Base-by-base conservation (phyloP, 2,113 vertebrate species). In the Catharus bicknelli region DNA sequence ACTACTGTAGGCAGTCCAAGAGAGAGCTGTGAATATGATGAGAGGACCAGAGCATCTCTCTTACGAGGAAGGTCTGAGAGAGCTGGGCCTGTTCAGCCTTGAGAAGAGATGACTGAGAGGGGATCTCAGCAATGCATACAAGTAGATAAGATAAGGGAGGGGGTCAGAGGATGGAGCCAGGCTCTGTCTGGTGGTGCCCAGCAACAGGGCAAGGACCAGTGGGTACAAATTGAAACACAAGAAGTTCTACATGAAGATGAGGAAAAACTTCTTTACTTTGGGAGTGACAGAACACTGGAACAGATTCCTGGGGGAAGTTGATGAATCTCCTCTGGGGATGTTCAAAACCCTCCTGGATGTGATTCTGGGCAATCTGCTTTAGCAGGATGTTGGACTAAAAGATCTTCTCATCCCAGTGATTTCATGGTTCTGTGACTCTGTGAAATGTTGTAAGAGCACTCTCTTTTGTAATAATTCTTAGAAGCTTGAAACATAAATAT, bases 81-180 rank as follows among this genome's bases (percentile, higher is more conserved):
- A 74, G 6, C 69, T 10, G 11, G 11, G 23, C 7, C 45, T 53
- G 38, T 20, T 38, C 38, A 59, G 7, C 13, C 19, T 25, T 2
- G 5, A 47, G 19, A 74, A 38, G 32, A 53, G 13, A 25, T 0
- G 0, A 0, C 27, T 40, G 45, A 53, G 26, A 25, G 9, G 11
- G 13, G 3, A 25, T 6, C 13, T 61, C 4, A 17, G 4, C n/a
- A 67, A 21, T 15, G 6, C 19, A 25, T 10, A 7, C 3, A 34
- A 40, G 9, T 34, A 7, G 6, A 16, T 68, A 48, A 48, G 77
- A 88, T 38, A 38, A 54, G 16, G 23, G 9, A 61, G 4, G 2
- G 12, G 40, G 10, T 15, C 47, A 61, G 25, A 47, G 40, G 5
- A 34, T 34, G 29, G n/a, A 38, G 19, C n/a, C 19, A 12, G 38